Evolutionary conservation across 2,797 vertebrate genomes (phyloP), one percentile per base, ranked within the genome.

Genomic region (Pseudotriccus pelzelni): DNA sequence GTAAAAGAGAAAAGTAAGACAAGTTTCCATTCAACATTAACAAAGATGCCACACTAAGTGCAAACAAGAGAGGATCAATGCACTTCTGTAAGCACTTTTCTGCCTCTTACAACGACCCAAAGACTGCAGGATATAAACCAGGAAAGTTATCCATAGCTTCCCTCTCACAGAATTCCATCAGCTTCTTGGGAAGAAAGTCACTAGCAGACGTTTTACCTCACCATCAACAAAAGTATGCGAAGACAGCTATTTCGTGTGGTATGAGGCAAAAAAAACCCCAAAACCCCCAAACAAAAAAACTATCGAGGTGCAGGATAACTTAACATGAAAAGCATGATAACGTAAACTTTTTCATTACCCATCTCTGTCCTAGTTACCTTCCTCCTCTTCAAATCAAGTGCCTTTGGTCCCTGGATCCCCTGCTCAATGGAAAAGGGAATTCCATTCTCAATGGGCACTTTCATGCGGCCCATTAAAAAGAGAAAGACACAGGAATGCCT

Each of bases 391-490:
- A 87, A 70, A 63, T 7, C 73, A 74, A 87, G 7, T 46, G 56
- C 28, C 70, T 73, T 44, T 56, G 58, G 75, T 15, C 59, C 74
- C 85, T 25, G 59, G 43, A 50, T 59, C 7, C 74, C 86, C 77
- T 25, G 44, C 41, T 68, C 72, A 64, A 52, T 2, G 46, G 64
- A 58, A 47, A 78, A 72, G 39, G 34, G 39, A 87, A 89, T 85
- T 75, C 72, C 84, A 75, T 30, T 92, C 82, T 78, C 79, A 91
- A 59, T 25, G 34, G 62, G n/a, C 41, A 89, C 53, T 95, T 69
- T 60, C 55, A 69, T 20, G 80, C 20, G 70, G n/a, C n/a, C 49
- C 84, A 96, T 92, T 83, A 72, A 14, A 39, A 50, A 62, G 22
- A 95, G 47, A 90, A 85, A 85, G 87, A 39, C 60, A 43, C 34